Percentiles rank a stretch among this genome's conserved stretches.
These are phyloP conservation scores for Ovis aries DNA, from an alignment of 2,113 vertebrate species.

Conservation along the genomic window ARS-UI_Ramb_v3.0 NC_056080.1:61793501-61794000, in stretches of 20 bases:
- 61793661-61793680: constrained; percentile 55
- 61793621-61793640: constrained; percentile 79
- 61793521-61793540: constrained; percentile 62
- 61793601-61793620: constrained; percentile 83
- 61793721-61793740: constrained; percentile 69
- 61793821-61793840: constrained; percentile 53
- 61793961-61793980: constrained; percentile 4
- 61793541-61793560: constrained; percentile 45
- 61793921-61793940: constrained; percentile 67
- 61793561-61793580: constrained; percentile 54
- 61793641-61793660: constrained; percentile 78
- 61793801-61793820: constrained; percentile 66
- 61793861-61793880: constrained; percentile 55
- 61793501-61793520: constrained; percentile 59
- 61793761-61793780: constrained; percentile 63
- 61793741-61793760: constrained; percentile 72
- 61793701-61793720: constrained; percentile 78
- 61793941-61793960: constrained; percentile 48
- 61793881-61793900: constrained; percentile 51
- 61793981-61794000: constrained; percentile 21
- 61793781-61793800: constrained; percentile 68
- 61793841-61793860: constrained; percentile 59
- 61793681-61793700: constrained; percentile 49
- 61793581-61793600: constrained; percentile 76
- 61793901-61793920: background rate